Conservation (phyloP, 2,113 vertebrate genomes). For the Mobula hypostoma region DNA sequence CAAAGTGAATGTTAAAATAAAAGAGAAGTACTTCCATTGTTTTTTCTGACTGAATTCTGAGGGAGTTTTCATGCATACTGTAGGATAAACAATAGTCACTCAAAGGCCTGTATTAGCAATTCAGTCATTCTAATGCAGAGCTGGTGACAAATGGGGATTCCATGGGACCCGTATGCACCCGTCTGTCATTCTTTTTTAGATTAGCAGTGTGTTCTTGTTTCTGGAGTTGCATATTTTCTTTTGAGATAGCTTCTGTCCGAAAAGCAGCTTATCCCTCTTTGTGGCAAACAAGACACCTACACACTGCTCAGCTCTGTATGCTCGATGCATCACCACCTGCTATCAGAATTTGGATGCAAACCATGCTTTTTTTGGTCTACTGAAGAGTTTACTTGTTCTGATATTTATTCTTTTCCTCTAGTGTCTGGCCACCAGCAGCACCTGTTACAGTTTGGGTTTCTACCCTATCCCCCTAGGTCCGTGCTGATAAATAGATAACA, state of each 20-base stretch:
- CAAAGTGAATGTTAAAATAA: constrained; percentile 25
- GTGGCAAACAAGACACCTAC: constrained; percentile 4
- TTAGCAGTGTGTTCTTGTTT: constrained; percentile 34
- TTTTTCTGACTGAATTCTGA: constrained; percentile 26
- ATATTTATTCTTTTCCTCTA: not conserved
- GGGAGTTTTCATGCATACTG: constrained; percentile 33
- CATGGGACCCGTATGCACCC: constrained; percentile 24
- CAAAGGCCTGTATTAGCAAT: constrained; percentile 20
- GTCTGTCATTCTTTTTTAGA: constrained; percentile 32
- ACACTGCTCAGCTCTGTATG: not conserved
- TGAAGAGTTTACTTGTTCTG: not conserved
- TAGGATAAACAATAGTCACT: constrained; percentile 32
- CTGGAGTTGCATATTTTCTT: not conserved
- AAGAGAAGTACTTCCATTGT: constrained; percentile 28
- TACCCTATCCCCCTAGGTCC: not conserved
- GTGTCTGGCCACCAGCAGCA: not conserved
- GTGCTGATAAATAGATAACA: not conserved
- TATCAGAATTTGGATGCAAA: constrained; percentile 14
- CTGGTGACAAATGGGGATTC: constrained; percentile 33
- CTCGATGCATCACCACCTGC: constrained; percentile 22
- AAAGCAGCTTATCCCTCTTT: constrained; percentile 8
- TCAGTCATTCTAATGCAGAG: constrained; percentile 33
- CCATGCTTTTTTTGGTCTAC: not conserved
- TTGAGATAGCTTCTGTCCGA: constrained; percentile 30
- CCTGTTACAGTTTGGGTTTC: not conserved